Conservation (phyloP, 2,888 invertebrate species). For the Lottia gigantea region DNA sequence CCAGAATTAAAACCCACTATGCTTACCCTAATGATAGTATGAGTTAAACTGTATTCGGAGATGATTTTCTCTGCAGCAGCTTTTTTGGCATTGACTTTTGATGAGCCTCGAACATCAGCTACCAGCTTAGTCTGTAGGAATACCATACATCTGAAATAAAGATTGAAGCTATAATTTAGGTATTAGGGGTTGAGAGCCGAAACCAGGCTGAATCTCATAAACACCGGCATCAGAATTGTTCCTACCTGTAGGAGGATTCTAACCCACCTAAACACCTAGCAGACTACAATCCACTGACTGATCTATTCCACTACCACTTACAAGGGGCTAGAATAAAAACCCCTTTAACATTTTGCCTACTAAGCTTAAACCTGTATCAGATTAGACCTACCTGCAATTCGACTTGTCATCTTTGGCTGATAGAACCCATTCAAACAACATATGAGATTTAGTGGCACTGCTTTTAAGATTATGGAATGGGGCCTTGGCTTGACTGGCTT, state of each 20-base stretch:
- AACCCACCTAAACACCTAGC: no score
- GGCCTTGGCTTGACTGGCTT: background rate
- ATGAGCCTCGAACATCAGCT: background rate
- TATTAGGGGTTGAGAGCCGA: no score
- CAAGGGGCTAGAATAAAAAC: no score
- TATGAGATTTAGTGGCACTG: background rate
- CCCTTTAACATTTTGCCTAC: no score
- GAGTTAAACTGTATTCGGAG: background rate
- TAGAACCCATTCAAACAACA: constrained; percentile 1
- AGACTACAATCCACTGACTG: no score
- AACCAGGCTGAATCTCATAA: no score
- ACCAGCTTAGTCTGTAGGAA: background rate
- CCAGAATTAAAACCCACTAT: no score
- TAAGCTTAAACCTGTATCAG: no score
- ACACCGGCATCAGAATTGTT: no score
- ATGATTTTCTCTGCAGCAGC: background rate
- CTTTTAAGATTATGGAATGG: constrained; percentile 1
- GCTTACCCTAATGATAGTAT: background rate
- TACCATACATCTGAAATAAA: background rate
- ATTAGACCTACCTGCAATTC: background rate
- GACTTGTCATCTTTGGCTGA: constrained; percentile 7
- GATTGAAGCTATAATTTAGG: no score
- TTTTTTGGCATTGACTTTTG: background rate
- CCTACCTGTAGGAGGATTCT: no score
- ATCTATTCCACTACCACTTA: no score